Conservation (phyloP, 2,113 vertebrate genomes). For the Serinus canaria region DNA sequence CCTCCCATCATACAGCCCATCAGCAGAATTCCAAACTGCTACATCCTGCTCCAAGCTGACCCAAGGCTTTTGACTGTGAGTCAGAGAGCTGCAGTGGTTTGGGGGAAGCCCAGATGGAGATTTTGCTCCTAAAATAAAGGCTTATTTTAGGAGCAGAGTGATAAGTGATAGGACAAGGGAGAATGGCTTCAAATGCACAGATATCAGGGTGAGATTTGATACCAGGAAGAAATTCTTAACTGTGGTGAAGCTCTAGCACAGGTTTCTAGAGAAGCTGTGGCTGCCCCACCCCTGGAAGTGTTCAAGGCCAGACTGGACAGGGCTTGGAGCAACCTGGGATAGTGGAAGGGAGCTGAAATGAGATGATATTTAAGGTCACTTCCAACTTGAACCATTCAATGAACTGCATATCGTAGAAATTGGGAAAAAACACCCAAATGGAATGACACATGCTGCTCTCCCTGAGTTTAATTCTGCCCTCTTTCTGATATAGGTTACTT, state of each 20-base stretch:
- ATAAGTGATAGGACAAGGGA: not conserved
- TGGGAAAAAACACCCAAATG: not conserved
- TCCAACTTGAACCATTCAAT: not conserved
- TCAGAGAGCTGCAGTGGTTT: not conserved
- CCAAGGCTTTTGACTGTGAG: not conserved
- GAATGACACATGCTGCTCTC: not conserved
- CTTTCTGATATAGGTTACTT: not conserved
- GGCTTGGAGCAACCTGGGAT: not conserved
- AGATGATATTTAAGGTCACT: not conserved
- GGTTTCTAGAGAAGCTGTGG: not conserved
- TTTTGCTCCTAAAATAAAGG: not conserved
- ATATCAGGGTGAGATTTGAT: not conserved
- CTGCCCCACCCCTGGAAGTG: not conserved
- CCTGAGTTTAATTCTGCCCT: not conserved
- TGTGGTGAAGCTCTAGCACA: not conserved
- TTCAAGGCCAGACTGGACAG: not conserved
- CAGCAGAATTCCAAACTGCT: not conserved
- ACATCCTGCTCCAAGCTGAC: not conserved
- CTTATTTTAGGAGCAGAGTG: not conserved
- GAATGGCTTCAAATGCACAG: not conserved
- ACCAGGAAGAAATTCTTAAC: not conserved
- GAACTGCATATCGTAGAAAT: not conserved
- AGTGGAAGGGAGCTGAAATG: not conserved
- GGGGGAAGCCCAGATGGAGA: not conserved
- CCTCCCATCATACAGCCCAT: not conserved